Conservation (phyloP, 1,140 invertebrate species). For the Drosophila pandora region DNA sequence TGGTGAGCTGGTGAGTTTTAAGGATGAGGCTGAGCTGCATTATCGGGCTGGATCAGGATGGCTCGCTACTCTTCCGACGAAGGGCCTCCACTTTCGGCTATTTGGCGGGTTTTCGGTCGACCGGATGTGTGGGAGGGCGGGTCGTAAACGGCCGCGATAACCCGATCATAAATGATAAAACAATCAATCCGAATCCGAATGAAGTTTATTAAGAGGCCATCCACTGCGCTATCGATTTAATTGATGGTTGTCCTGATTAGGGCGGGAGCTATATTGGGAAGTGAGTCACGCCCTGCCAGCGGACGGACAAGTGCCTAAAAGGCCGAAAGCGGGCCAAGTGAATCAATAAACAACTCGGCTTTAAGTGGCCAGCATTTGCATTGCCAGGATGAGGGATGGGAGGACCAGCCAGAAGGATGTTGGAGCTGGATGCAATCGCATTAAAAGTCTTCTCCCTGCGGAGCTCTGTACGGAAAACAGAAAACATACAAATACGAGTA, state of each 20-base stretch:
- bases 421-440: conserved; percentile 9
- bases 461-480: conserved; percentile 21
- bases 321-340: not conserved
- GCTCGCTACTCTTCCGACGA: too few species aligned
- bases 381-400: not conserved
- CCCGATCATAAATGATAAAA: conserved; percentile 36
- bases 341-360: conserved; percentile 29
- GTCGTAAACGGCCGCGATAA: conserved; percentile 26
- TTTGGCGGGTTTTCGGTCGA: not conserved
- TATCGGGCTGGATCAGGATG: too few species aligned
- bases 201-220: conserved; percentile 33
- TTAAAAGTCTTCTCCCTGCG: conserved; percentile 14
- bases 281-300: conserved; percentile 13
- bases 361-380: conserved; percentile 18
- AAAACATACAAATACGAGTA: conserved; percentile 4
- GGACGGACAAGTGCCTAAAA: not conserved
- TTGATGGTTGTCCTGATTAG: conserved; percentile 34
- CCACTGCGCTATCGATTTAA: conserved; percentile 26
- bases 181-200: conserved; percentile 46
- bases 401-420: not conserved
- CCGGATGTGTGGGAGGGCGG: not conserved
- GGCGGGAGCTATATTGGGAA: conserved; percentile 14
- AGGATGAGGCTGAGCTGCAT: too few species aligned
- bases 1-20: too few species aligned
- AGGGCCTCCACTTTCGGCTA: not conserved